Evolutionary conservation across 2,113 vertebrate species (phyloP).

Genomic region (Chiloscyllium plagiosum): DNA sequence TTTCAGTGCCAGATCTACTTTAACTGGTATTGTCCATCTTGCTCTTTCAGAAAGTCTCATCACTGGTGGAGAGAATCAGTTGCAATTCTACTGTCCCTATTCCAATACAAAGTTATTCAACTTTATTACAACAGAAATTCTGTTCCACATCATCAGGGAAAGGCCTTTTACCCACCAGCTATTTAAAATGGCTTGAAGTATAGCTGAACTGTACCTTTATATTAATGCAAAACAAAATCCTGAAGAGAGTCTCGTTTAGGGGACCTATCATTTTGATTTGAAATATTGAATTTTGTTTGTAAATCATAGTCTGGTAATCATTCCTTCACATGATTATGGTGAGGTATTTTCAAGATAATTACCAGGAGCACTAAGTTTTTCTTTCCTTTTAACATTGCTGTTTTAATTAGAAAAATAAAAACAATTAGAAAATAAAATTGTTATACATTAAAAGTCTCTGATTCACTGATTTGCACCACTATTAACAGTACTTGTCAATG

Average conservation of each 20-base stretch:
- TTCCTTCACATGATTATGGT: neutral
- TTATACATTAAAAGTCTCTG: slow-evolving; percentile 10
- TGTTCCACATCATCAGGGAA: neutral
- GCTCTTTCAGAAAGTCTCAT: neutral
- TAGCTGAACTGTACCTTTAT: neutral
- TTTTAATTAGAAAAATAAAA: slow-evolving; percentile 9
- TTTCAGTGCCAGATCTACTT: neutral
- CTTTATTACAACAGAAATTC: neutral
- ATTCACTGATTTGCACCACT: neutral
- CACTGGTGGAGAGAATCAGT: neutral
- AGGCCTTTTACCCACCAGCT: neutral
- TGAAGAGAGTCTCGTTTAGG: neutral
- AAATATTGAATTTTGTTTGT: neutral
- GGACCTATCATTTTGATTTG: neutral
- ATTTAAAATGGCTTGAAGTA: neutral
- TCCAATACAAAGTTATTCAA: neutral
- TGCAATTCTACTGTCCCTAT: neutral
- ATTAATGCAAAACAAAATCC: neutral
- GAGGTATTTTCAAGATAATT: neutral
- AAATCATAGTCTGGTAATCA: neutral
- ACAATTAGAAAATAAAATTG: neutral
- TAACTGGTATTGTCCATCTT: neutral
- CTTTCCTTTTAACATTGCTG: neutral
- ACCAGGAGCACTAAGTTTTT: neutral
- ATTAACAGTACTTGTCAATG: neutral